Evolutionary conservation across 2,888 invertebrate species (phyloP).

Genomic region (Tipula lateralis): DNA sequence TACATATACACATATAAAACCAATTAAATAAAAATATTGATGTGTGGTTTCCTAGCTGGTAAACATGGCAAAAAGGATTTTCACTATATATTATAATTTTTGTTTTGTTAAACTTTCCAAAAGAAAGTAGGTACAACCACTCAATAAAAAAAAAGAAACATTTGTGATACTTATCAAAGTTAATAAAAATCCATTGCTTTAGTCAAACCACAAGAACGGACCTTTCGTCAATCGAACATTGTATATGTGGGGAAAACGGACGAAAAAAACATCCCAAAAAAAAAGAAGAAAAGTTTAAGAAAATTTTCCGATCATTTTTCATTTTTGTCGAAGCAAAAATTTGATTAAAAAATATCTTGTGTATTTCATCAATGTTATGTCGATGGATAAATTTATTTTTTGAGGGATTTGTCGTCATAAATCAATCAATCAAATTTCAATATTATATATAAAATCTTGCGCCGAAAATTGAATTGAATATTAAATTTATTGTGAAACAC

Average conservation of each 20-base stretch:
- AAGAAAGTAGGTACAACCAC: no score
- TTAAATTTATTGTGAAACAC: background rate
- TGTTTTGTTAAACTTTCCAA: no score
- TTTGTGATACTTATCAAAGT: background rate
- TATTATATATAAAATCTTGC: background rate
- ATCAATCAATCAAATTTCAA: background rate
- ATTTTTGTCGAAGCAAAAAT: background rate
- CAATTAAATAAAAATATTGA: background rate
- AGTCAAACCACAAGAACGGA: background rate
- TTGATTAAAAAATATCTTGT: background rate
- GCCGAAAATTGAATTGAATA: background rate
- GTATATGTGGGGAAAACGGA: background rate
- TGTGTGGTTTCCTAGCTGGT: background rate
- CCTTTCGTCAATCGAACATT: background rate
- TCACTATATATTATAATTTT: no score
- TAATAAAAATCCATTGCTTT: background rate
- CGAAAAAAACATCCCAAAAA: background rate
- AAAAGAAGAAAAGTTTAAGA: background rate
- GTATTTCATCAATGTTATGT: background rate
- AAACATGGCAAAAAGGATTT: background rate
- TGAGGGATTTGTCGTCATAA: background rate
- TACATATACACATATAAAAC: background rate
- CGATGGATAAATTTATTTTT: background rate
- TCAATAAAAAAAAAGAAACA: no score
- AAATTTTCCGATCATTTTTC: background rate